A percentile compares a stretch with the other conserved stretches of the same genome.
phyloP scores from a whole-genome alignment of 2,888 invertebrate genomes.

The Cheilosia soror region DNA sequence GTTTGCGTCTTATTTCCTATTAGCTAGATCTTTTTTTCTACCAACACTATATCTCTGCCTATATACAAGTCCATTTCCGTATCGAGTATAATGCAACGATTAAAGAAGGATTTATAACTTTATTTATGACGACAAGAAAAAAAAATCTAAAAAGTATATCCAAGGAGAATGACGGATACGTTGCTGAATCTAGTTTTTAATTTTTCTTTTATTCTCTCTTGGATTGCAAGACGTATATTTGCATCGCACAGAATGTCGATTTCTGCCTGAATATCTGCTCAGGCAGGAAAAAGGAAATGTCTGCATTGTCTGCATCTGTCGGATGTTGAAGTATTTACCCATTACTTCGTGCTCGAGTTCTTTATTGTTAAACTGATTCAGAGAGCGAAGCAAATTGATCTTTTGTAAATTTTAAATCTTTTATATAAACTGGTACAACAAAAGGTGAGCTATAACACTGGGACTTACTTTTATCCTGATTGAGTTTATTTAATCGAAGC shows the following conservation, averaged over 20 bases:
- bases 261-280: neutral
- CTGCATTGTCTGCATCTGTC: neutral
- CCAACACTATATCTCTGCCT: neutral
- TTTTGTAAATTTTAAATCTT: too few relatives aligned
- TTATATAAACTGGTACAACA: too few relatives aligned
- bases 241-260: neutral
- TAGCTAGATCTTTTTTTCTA: constrained; percentile 32
- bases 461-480: too few relatives aligned
- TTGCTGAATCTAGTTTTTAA: neutral
- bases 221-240: neutral
- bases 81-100: constrained; percentile 40
- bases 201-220: neutral
- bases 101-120: constrained; percentile 54
- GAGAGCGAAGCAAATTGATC: too few relatives aligned
- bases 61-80: constrained; percentile 8
- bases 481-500: too few relatives aligned
- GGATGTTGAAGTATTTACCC: neutral
- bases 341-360: neutral
- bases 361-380: too few relatives aligned
- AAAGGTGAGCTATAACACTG: too few relatives aligned
- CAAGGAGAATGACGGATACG: neutral
- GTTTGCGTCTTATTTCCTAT: constrained; percentile 23
- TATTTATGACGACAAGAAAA: constrained; percentile 21
- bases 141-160: neutral
- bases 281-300: neutral